Conservation (phyloP, 2,113 vertebrate species). For the Perca flavescens region DNA sequence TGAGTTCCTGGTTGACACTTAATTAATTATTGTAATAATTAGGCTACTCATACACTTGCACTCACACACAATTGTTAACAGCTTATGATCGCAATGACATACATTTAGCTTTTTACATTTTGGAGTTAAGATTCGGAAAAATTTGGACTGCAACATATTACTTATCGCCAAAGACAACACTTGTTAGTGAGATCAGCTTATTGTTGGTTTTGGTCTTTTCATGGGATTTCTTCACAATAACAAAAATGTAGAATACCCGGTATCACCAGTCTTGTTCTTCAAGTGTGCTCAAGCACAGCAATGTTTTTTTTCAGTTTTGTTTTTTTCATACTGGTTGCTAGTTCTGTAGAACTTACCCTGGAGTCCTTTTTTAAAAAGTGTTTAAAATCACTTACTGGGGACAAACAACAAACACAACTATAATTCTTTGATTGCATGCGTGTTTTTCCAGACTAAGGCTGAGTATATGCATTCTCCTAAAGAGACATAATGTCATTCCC, state of each 20-base stretch:
- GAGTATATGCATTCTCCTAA: slow-evolving; percentile 11
- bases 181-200: not conserved
- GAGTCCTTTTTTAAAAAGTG: not conserved
- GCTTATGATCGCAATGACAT: not conserved
- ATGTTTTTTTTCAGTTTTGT: slow-evolving; percentile 6
- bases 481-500: slow-evolving; percentile 14
- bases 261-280: not conserved
- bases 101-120: not conserved
- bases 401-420: slow-evolving; percentile 19
- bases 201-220: not conserved
- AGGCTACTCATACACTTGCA: not conserved
- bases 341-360: not conserved
- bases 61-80: not conserved
- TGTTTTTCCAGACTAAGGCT: slow-evolving; percentile 11
- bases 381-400: not conserved
- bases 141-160: not conserved
- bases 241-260: not conserved
- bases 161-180: no score
- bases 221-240: not conserved
- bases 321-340: slow-evolving; percentile 5
- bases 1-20: not conserved
- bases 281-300: not conserved
- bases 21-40: not conserved
- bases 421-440: not conserved
- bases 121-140: no score